Evolutionary conservation across 2,113 vertebrate species (phyloP).

Genomic region (Pachypanchax playfairii): DNA sequence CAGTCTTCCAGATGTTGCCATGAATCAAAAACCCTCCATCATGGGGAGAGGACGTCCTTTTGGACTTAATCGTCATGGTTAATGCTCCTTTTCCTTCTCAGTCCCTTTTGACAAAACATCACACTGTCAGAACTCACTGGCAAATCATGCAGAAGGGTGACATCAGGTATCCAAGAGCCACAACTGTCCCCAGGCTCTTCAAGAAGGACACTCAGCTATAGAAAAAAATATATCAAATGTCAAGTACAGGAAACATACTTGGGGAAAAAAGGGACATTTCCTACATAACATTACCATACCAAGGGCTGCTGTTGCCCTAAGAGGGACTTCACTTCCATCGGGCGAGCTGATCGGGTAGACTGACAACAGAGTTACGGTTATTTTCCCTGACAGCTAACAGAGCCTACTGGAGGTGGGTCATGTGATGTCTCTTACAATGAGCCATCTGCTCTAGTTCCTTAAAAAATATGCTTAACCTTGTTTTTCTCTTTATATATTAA

Average conservation of each 20-base stretch:
- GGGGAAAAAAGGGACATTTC: conserved; percentile 47
- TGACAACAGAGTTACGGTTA: conserved; percentile 73
- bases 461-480: conserved; percentile 12
- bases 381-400: conserved; percentile 76
- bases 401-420: conserved; percentile 66
- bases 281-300: conserved; percentile 72
- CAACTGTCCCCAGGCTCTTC: conserved; percentile 64
- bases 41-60: conserved; percentile 12
- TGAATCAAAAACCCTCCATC: conserved; percentile 6
- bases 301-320: conserved; percentile 62
- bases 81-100: conserved; percentile 33
- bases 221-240: conserved; percentile 64
- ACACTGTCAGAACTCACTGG: conserved; percentile 59
- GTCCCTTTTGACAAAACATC: conserved; percentile 65
- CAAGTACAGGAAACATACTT: conserved; percentile 63
- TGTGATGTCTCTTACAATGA: conserved; percentile 46
- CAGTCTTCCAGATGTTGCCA: conserved; percentile 1
- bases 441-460: conserved; percentile 44
- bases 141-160: conserved; percentile 78
- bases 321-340: conserved; percentile 66
- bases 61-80: conserved; percentile 35
- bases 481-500: background rate
- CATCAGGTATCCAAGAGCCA: conserved; percentile 74
- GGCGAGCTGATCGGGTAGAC: conserved; percentile 61
- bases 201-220: conserved; percentile 72